phyloP scores from a whole-genome alignment of 92 coral and sea anemone genomes.

The Palythoa heliodiscus region DNA sequence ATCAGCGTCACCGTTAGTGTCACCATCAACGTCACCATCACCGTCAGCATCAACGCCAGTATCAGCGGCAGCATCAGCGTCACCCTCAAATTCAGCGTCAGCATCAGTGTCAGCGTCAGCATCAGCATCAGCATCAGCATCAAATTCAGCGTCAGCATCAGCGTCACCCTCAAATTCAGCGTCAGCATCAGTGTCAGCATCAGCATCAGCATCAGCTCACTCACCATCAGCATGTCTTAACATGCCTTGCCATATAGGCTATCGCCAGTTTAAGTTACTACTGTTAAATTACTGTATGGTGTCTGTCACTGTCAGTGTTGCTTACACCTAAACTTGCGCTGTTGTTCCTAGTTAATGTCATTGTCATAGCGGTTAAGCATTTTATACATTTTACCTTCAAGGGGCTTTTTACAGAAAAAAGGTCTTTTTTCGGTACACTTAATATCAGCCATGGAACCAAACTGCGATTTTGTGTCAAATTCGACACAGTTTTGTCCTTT shows the following conservation, averaged over 20 bases:
- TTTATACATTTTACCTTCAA: conserved; percentile 57
- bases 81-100: neutral
- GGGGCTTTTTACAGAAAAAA: conserved; percentile 80
- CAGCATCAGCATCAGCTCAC: too few relatives aligned
- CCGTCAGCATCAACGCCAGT: neutral
- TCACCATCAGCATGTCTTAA: too few relatives aligned
- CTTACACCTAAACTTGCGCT: neutral
- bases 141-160: too few relatives aligned
- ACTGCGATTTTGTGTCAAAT: conserved; percentile 51
- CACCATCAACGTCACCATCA: neutral
- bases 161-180: too few relatives aligned
- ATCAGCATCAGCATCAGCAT: neutral
- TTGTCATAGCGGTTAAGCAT: neutral
- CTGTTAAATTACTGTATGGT: neutral
- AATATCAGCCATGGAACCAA: conserved; percentile 73
- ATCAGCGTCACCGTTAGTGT: neutral
- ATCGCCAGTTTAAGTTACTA: too few relatives aligned
- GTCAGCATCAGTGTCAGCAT: too few relatives aligned
- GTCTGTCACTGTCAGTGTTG: neutral
- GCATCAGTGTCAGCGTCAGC: neutral
- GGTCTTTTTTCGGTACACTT: conserved; percentile 61
- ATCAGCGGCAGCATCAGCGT: neutral
- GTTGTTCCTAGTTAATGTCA: neutral
- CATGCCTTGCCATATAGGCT: too few relatives aligned
- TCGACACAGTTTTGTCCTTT: conserved; percentile 81